Conservation (phyloP, 2,888 invertebrate genomes). For the Pycnomerus fuliginosus region DNA sequence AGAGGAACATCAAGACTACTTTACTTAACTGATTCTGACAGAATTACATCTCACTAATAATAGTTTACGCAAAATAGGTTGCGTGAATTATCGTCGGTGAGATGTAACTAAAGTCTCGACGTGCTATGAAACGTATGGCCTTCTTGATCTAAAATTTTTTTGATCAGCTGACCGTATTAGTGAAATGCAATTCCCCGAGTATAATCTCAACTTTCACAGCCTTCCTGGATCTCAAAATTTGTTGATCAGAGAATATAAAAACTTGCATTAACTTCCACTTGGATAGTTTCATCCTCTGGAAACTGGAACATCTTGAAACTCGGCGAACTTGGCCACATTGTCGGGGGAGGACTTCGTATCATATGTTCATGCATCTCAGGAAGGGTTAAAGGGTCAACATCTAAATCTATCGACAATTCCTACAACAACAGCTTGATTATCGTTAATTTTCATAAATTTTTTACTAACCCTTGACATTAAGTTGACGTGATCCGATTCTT, state of each 20-base stretch:
- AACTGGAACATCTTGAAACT: slow-evolving; percentile 59
- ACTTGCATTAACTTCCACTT: slow-evolving; percentile 49
- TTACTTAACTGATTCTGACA: no score
- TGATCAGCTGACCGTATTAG: no score
- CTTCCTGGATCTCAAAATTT: no score
- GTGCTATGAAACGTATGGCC: no score
- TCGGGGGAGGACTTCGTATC: slow-evolving; percentile 79
- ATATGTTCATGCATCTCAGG: slow-evolving; percentile 81
- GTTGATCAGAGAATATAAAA: background rate
- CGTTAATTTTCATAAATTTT: slow-evolving; percentile 37
- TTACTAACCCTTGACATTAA: slow-evolving; percentile 69
- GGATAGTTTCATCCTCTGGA: slow-evolving; percentile 53
- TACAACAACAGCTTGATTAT: slow-evolving; percentile 28
- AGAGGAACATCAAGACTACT: no score
- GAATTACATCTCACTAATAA: no score
- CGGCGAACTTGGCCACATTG: slow-evolving; percentile 69
- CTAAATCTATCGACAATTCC: slow-evolving; percentile 57
- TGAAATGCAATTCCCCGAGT: no score
- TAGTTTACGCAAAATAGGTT: no score
- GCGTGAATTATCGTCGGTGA: no score
- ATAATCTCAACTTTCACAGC: no score
- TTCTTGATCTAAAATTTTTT: no score
- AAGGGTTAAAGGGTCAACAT: slow-evolving; percentile 71
- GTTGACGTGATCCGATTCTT: slow-evolving; percentile 75
- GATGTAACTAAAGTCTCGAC: no score